A percentile compares a stretch with the other conserved stretches of the same genome.
phyloP scores from a whole-genome alignment of 2,888 invertebrate genomes.

The Caprella mutica region DNA sequence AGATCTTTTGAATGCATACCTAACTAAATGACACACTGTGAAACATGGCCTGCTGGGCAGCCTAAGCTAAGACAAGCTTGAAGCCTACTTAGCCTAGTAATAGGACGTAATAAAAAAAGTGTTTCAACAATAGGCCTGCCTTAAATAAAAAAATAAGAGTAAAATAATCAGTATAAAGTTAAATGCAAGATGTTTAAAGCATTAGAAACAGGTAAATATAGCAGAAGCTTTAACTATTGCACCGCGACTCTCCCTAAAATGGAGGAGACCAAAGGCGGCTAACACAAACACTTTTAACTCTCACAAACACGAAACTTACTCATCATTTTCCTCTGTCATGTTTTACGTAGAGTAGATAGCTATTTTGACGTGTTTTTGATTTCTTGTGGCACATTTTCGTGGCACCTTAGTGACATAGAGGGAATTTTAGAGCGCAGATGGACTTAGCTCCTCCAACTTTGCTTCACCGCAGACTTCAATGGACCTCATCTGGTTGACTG shows the following conservation, averaged over 20 bases:
- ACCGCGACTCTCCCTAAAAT: background rate
- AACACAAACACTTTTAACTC: background rate
- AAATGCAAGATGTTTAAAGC: background rate
- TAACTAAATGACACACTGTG: too few relatives aligned
- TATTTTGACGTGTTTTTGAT: constrained; percentile 34
- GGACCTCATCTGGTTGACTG: too few relatives aligned
- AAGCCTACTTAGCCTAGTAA: too few relatives aligned
- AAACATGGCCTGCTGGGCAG: too few relatives aligned
- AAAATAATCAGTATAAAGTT: constrained; percentile 3
- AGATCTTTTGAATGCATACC: too few relatives aligned
- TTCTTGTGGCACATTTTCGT: constrained; percentile 34
- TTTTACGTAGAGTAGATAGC: constrained; percentile 34
- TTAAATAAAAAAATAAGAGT: constrained; percentile 5
- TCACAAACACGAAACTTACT: constrained; percentile 27
- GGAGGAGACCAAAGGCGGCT: background rate
- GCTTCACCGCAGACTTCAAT: constrained; percentile 11
- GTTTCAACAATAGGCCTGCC: too few relatives aligned
- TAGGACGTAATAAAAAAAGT: too few relatives aligned
- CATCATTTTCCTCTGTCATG: constrained; percentile 36
- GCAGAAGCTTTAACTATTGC: background rate
- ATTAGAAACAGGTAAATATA: background rate
- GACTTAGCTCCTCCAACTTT: background rate
- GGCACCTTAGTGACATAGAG: constrained; percentile 33
- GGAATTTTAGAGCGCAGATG: constrained; percentile 10
- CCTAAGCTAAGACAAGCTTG: too few relatives aligned